A percentile compares a stretch with the other conserved stretches of the same genome.
phyloP scores from a whole-genome alignment of 2,113 vertebrate genomes.

The Cryptotis parvus region DNA sequence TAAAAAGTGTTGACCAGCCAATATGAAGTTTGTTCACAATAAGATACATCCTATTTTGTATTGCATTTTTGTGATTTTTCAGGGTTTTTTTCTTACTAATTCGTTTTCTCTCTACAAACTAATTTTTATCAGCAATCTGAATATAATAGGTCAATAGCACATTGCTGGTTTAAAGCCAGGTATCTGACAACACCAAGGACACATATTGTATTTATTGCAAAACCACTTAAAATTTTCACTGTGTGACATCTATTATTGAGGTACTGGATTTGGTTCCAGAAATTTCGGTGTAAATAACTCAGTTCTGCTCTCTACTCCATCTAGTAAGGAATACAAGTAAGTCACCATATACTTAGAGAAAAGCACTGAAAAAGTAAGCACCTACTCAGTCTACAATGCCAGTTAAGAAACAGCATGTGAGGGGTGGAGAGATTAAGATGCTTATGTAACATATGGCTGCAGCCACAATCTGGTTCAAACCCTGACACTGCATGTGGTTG shows the following conservation, averaged over 20 bases:
- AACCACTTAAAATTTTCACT: constrained; percentile 7
- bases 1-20: neutral
- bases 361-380: neutral
- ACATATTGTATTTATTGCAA: neutral
- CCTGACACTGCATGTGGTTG: too few relatives aligned
- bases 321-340: neutral
- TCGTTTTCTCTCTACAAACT: neutral
- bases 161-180: constrained; percentile 20
- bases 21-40: neutral
- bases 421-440: too few relatives aligned
- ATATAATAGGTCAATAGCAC: neutral
- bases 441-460: too few relatives aligned
- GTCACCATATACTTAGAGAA: neutral
- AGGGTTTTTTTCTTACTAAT: neutral
- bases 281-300: neutral
- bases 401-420: neutral
- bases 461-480: too few relatives aligned
- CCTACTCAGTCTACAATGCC: neutral
- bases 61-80: neutral
- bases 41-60: neutral
- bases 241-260: neutral
- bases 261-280: neutral
- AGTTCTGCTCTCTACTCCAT: neutral
- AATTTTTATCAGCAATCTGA: neutral
- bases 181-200: neutral